Conservation (phyloP, 1,140 invertebrate genomes). For the Platyscapa corneri region DNA sequence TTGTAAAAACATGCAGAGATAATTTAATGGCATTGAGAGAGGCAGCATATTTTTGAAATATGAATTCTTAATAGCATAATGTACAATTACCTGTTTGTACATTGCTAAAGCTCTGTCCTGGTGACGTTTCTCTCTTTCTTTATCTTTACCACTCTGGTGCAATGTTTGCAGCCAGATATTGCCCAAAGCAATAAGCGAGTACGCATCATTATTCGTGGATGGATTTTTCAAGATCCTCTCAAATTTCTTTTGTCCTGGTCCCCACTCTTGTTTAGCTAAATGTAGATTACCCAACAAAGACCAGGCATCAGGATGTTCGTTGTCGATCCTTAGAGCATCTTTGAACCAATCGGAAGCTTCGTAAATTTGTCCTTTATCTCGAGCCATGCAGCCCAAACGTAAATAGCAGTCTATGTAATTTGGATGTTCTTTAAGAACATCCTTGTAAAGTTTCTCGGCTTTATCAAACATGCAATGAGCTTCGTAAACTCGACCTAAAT, state of each 20-base stretch:
- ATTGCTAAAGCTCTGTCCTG: slow-evolving; percentile 95
- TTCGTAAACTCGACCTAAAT: slow-evolving; percentile 95
- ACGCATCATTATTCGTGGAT: slow-evolving; percentile 90
- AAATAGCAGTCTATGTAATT: slow-evolving; percentile 99
- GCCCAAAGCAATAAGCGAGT: slow-evolving; percentile 96
- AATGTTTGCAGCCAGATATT: slow-evolving; percentile 99
- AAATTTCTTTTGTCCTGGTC: slow-evolving; percentile 99
- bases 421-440: slow-evolving; percentile 97
- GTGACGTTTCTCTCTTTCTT: slow-evolving; percentile 95
- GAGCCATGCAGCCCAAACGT: slow-evolving; percentile 95
- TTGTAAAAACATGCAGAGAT: no score
- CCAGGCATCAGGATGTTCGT: slow-evolving; percentile 98
- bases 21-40: no score
- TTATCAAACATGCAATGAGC: slow-evolving; percentile 94
- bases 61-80: neutral
- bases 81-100: slow-evolving; percentile 86
- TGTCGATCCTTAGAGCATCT: slow-evolving; percentile 94
- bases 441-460: slow-evolving; percentile 98
- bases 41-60: no score
- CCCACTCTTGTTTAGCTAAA: slow-evolving; percentile 97
- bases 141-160: slow-evolving; percentile 94
- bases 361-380: slow-evolving; percentile 98
- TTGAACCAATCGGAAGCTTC: slow-evolving; percentile 99
- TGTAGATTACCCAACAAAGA: slow-evolving; percentile 97
- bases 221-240: slow-evolving; percentile 96